Evolutionary conservation across 2,888 invertebrate species (phyloP), one percentile per base, ranked within the genome.

Genomic region (Cephus nigrinus): DNA sequence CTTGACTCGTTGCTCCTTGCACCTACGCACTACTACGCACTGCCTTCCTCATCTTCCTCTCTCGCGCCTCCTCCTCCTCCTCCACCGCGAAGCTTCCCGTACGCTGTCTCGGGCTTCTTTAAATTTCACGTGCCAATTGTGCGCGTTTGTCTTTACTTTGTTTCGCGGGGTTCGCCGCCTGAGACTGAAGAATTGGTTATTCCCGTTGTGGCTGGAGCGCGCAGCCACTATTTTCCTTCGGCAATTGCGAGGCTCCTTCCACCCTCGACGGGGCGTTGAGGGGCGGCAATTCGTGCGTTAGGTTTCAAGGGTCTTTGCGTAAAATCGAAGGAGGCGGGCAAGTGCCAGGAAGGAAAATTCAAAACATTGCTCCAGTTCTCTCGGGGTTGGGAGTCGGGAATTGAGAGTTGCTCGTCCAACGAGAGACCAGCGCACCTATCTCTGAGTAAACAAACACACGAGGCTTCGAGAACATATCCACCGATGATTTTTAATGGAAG

Each of bases 61-160:
- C 69, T 76, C 12, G 36, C 36, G 12, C 12, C 35, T 35, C 31
- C 35, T 75, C 30, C n/a, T n/a, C 69, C 72, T 76, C 34, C 75
- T 72, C 76, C 81, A 77, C 23, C 75, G 5, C 68, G 31, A 75
- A 30, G 32, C 4, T 40, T 12, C 75, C 69, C 32, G 30, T 30
- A 68, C 31, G 31, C 15, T 40, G 36, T 36, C 55, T 75, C 30
- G 40, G 40, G 82, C 88, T 89, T 88, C 88, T 90, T 91, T 90
- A 89, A 90, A 91, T 90, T 91, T 90, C 90, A 90, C 88, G 91
- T 91, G 90, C 87, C 88, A 90, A 91, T 91, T 91, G 91, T 89
- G 86, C 88, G 88, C 89, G 88, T 86, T 88, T 86, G 84, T 86
- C 88, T 88, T 87, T 87, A 87, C 85, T 84, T 83, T 84, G 83